Percentiles rank a stretch among this genome's conserved stretches.
Conservation (phyloP, 2,888 invertebrate genomes). For the Neoitamus cyanurus region DNA sequence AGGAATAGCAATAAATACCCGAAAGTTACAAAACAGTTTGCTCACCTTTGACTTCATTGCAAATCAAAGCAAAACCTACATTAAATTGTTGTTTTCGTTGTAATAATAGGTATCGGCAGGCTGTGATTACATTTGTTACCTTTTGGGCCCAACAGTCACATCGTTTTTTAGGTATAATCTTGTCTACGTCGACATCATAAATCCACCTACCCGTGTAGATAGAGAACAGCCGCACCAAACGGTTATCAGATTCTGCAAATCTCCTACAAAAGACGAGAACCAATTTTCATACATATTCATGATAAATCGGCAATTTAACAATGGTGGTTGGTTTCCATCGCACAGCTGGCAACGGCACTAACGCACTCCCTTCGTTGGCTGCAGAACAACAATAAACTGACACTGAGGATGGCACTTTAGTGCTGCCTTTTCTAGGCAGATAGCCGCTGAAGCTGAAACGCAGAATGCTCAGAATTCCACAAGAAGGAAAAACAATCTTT, state of each 20-base stretch:
- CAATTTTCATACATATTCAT: background rate
- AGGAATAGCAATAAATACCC: background rate
- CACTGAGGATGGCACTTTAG: background rate
- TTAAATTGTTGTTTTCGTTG: background rate
- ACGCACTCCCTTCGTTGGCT: background rate
- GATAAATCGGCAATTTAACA: slow-evolving; percentile 2
- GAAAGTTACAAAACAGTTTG: background rate
- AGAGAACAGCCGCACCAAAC: background rate
- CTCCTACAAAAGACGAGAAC: background rate
- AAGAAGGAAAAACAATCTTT: background rate
- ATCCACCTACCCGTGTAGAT: slow-evolving; percentile 6
- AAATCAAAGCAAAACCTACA: background rate
- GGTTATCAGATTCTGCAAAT: background rate
- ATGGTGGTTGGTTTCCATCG: background rate
- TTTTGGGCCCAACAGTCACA: background rate
- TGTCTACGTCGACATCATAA: background rate
- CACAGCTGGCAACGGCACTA: background rate
- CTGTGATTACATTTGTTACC: background rate
- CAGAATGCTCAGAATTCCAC: background rate
- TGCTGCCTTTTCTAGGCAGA: background rate
- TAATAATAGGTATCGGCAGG: slow-evolving; percentile 3
- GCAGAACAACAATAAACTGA: background rate
- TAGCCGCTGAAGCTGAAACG: background rate
- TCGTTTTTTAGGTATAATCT: background rate
- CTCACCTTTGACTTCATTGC: background rate